These are phyloP conservation scores for Strigamia maritima DNA, from an alignment of 2,888 invertebrate species.

Conservation along the genomic window DNA sequence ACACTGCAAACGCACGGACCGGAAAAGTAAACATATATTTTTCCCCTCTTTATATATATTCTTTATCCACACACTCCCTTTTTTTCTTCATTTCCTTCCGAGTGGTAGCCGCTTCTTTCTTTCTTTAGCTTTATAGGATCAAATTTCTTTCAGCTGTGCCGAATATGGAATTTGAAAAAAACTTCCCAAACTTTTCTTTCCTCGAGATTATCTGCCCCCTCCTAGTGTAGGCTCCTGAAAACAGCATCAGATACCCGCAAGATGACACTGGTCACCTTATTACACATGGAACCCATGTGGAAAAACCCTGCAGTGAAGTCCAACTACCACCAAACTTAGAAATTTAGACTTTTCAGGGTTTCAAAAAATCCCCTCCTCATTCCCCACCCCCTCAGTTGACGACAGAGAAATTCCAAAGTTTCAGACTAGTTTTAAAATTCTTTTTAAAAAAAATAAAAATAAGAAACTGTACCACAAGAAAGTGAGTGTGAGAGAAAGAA, in stretches of 20 bases:
- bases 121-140: neutral
- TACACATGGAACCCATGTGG: neutral
- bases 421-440: conserved; percentile 6
- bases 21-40: neutral
- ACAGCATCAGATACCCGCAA: conserved; percentile 5
- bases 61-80: neutral
- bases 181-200: conserved; percentile 7
- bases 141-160: conserved; percentile 10
- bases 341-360: neutral
- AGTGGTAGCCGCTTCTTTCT: neutral
- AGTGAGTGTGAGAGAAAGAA: neutral
- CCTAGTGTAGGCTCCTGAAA: neutral
- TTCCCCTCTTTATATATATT: neutral
- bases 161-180: conserved; percentile 16
- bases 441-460: neutral
- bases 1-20: neutral
- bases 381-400: conserved; percentile 1
- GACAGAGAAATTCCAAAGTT: neutral
- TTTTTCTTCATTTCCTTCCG: neutral
- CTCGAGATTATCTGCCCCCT: neutral
- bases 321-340: neutral
- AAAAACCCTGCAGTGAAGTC: neutral
- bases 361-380: neutral
- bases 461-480: neutral
- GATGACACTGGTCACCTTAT: neutral